A percentile compares a stretch with the other conserved stretches of the same genome.
phyloP scores from a whole-genome alignment of 2,797 vertebrate species.

The Danio choprae region DNA sequence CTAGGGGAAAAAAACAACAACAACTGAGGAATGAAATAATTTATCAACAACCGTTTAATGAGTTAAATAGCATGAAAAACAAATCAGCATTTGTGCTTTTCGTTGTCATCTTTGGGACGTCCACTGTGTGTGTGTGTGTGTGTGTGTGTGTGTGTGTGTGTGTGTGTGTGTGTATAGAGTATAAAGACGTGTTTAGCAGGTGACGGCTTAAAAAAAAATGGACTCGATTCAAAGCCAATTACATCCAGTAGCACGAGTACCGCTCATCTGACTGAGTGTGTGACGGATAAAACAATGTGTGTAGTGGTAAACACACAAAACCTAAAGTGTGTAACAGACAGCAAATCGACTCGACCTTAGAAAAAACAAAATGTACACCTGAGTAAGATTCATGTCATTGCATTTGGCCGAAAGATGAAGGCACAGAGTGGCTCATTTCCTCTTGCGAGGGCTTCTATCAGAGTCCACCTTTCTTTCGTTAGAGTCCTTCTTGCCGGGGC shows the following conservation, averaged over 20 bases:
- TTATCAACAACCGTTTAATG: constrained; percentile 43
- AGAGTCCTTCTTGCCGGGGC: constrained; percentile 61
- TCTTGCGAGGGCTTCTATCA: constrained; percentile 63
- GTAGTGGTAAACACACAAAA: constrained; percentile 27
- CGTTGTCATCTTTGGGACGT: constrained; percentile 27
- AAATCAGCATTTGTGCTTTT: constrained; percentile 34
- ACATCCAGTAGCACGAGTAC: constrained; percentile 7
- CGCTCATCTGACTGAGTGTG: neutral
- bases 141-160: neutral
- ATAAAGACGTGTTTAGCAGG: constrained; percentile 25
- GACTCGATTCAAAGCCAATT: constrained; percentile 11
- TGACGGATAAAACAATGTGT: constrained; percentile 11
- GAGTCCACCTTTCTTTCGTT: constrained; percentile 61
- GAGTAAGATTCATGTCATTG: constrained; percentile 40
- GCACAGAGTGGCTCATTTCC: constrained; percentile 55
- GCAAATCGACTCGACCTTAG: constrained; percentile 24
- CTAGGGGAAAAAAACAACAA: neutral
- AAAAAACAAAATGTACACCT: constrained; percentile 41
- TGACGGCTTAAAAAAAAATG: constrained; percentile 25
- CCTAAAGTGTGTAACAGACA: constrained; percentile 22
- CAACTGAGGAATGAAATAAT: neutral
- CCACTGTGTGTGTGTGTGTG: neutral
- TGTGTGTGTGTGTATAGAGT: neutral
- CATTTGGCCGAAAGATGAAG: constrained; percentile 6
- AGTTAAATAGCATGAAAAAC: constrained; percentile 37